These are phyloP conservation scores for Phyllotreta cruciferae DNA, from an alignment of 2,888 invertebrate species.

Conservation along the genomic window DNA sequence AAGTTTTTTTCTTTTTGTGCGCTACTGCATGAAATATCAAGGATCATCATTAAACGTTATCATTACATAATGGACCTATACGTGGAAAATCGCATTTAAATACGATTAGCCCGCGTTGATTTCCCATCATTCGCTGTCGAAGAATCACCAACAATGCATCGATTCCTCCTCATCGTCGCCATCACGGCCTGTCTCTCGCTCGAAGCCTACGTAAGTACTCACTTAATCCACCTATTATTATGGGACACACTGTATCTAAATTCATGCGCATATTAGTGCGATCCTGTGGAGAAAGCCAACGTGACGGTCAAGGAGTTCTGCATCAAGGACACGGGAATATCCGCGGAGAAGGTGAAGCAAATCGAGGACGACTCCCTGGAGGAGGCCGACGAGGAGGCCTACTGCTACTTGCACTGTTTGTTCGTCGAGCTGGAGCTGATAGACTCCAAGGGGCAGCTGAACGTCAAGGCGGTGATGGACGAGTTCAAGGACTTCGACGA, in stretches of 20 bases:
- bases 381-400: conserved; percentile 30
- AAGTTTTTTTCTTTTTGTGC: conserved; percentile 11
- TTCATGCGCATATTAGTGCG: conserved; percentile 16
- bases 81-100: conserved; percentile 17
- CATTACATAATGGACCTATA: conserved; percentile 6
- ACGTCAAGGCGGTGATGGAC: conserved; percentile 18
- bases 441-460: conserved; percentile 23
- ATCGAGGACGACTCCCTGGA: conserved; percentile 27
- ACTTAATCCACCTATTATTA: background rate
- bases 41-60: conserved; percentile 14
- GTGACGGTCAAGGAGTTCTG: conserved; percentile 32
- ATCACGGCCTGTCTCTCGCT: conserved; percentile 10
- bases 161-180: background rate
- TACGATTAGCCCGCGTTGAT: conserved; percentile 1
- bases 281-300: conserved; percentile 6
- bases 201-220: conserved; percentile 22
- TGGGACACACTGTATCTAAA: background rate
- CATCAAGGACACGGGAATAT: conserved; percentile 30
- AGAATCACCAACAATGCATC: conserved; percentile 7
- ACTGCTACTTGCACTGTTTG: conserved; percentile 34
- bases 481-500: conserved; percentile 30
- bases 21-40: conserved; percentile 14
- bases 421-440: conserved; percentile 24
- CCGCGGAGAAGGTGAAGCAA: conserved; percentile 26
- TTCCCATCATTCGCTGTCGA: conserved; percentile 1